Evolutionary conservation across 2,113 vertebrate species (phyloP).

Genomic region (Carassius carassius): DNA sequence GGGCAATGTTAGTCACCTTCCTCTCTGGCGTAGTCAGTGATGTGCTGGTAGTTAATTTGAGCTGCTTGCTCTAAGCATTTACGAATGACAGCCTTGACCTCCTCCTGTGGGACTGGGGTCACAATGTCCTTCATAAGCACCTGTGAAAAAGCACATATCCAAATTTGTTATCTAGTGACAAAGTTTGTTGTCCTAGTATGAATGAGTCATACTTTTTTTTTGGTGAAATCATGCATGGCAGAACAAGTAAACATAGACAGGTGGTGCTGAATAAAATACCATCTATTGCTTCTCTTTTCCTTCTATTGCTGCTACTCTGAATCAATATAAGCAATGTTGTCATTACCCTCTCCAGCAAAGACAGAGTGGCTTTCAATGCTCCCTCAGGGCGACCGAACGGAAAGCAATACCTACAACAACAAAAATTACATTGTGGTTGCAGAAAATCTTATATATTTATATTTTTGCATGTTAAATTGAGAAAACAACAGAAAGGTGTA

Average conservation of each 20-base stretch:
- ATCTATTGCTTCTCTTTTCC: slow-evolving; percentile 16
- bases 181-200: neutral
- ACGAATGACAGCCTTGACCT: slow-evolving; percentile 98
- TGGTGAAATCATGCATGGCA: neutral
- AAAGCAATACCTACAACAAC: slow-evolving; percentile 89
- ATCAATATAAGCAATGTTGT: slow-evolving; percentile 41
- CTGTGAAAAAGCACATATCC: slow-evolving; percentile 66
- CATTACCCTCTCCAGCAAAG: slow-evolving; percentile 93
- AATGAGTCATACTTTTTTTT: neutral
- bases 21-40: slow-evolving; percentile 97
- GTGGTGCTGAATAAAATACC: slow-evolving; percentile 2
- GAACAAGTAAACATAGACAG: neutral
- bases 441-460: neutral
- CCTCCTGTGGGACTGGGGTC: slow-evolving; percentile 96
- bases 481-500: slow-evolving; percentile 2
- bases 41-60: slow-evolving; percentile 94
- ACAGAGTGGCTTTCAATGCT: slow-evolving; percentile 96
- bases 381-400: slow-evolving; percentile 98
- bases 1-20: slow-evolving; percentile 86
- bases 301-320: slow-evolving; percentile 25
- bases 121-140: slow-evolving; percentile 99
- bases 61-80: slow-evolving; percentile 99
- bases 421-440: slow-evolving; percentile 23
- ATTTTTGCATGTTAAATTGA: slow-evolving; percentile 15
- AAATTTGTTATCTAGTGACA: neutral